These are phyloP conservation scores for Caenorhabditis panamensis DNA, from an alignment of 2,888 invertebrate genomes.

Conservation along the genomic window DNA sequence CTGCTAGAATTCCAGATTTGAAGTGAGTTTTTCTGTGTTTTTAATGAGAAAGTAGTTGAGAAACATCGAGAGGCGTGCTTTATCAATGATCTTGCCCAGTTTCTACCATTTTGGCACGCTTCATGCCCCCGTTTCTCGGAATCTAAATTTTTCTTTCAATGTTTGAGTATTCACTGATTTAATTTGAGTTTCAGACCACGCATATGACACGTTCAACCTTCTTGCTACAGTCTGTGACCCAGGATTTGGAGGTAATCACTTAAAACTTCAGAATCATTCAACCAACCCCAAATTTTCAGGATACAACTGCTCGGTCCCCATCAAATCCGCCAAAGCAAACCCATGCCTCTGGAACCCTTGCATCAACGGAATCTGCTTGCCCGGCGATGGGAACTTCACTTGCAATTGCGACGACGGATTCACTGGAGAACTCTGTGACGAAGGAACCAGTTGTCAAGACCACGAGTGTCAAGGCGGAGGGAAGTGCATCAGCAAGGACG, in stretches of 20 bases:
- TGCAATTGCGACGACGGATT: slow-evolving; percentile 99
- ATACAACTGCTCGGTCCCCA: slow-evolving; percentile 8
- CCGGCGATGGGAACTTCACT: slow-evolving; percentile 88
- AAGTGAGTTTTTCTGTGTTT: too few species aligned
- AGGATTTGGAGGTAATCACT: slow-evolving; percentile 18
- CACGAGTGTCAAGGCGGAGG: slow-evolving; percentile 95
- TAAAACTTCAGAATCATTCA: too few species aligned
- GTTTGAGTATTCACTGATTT: too few species aligned
- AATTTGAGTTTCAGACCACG: neutral
- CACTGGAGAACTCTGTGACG: slow-evolving; percentile 85
- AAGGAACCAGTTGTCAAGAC: slow-evolving; percentile 86
- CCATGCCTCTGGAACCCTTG: slow-evolving; percentile 22
- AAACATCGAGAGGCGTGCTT: too few species aligned
- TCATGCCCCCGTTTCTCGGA: too few species aligned
- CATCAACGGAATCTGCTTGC: slow-evolving; percentile 15
- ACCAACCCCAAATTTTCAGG: slow-evolving; percentile 22
- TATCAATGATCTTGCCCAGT: too few species aligned
- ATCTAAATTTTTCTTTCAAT: too few species aligned
- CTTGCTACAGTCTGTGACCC: neutral
- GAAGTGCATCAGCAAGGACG: slow-evolving; percentile 95
- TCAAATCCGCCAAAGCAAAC: neutral
- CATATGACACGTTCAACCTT: neutral
- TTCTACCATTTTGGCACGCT: too few species aligned
- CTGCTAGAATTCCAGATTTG: too few species aligned
- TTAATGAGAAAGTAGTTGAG: too few species aligned